These are phyloP conservation scores for Sclerurus mexicanus DNA, from an alignment of 2,113 vertebrate species.

Conservation along the genomic window DNA sequence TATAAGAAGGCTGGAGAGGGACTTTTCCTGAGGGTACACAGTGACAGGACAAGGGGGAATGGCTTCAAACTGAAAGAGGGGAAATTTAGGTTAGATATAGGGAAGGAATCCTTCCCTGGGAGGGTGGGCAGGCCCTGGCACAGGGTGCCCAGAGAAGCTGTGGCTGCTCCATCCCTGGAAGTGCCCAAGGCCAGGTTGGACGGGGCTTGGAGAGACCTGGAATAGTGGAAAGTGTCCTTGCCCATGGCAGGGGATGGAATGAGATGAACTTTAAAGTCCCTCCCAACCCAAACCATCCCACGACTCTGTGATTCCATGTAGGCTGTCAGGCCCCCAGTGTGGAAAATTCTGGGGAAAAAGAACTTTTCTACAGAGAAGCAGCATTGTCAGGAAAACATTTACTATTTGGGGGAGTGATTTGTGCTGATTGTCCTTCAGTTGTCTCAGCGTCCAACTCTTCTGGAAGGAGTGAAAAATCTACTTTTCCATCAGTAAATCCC, in stretches of 20 bases:
- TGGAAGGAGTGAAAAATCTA: neutral
- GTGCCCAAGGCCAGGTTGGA: neutral
- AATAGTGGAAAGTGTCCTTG: neutral
- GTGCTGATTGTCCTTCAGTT: rapidly evolving
- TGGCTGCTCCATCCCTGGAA: neutral
- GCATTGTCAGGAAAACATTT: neutral
- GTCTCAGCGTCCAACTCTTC: neutral
- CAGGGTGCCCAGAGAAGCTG: neutral
- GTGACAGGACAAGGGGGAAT: neutral
- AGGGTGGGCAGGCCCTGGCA: neutral
- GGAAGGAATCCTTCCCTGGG: rapidly evolving
- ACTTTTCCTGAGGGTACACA: neutral
- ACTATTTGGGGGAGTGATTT: neutral
- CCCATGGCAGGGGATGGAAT: neutral
- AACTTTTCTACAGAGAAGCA: neutral
- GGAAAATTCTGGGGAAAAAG: neutral
- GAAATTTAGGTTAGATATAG: rapidly evolving
- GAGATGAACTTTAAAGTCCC: neutral
- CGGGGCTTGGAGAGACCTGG: neutral
- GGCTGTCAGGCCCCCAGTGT: rapidly evolving
- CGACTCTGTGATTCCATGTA: neutral
- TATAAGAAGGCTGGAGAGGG: neutral
- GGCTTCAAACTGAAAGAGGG: neutral
- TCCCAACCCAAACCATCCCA: neutral
- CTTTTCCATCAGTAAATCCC: neutral